Percentiles rank a stretch among this genome's conserved stretches.
These are phyloP conservation scores for Murina feae DNA, from an alignment of 2,113 vertebrate genomes.

Conservation along the genomic window DNA sequence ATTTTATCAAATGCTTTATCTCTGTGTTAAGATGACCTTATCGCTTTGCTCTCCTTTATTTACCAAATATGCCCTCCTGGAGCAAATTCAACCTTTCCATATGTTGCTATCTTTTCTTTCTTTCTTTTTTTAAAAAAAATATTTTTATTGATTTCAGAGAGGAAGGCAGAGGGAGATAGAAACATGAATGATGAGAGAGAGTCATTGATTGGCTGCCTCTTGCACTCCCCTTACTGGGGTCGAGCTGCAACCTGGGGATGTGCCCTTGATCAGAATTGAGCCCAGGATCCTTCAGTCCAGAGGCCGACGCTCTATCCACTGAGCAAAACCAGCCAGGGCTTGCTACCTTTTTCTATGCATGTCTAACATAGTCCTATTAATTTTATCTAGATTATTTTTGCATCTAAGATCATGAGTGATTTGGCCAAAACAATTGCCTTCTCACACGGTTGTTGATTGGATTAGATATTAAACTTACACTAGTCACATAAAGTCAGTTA, in stretches of 20 bases:
- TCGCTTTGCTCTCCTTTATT: not conserved
- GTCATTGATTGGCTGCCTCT: too few relatives aligned
- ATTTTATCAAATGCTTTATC: not conserved
- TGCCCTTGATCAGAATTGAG: too few relatives aligned
- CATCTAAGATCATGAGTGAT: not conserved
- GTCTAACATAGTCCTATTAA: not conserved
- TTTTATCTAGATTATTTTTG: not conserved
- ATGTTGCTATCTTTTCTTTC: not conserved
- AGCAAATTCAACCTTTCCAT: not conserved
- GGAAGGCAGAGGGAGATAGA: too few relatives aligned
- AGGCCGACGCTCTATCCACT: too few relatives aligned
- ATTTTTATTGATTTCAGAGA: too few relatives aligned
- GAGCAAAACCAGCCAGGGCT: too few relatives aligned
- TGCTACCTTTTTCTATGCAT: not conserved
- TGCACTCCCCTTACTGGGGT: too few relatives aligned
- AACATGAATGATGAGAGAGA: too few relatives aligned
- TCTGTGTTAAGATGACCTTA: not conserved
- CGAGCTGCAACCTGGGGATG: too few relatives aligned
- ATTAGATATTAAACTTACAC: not conserved
- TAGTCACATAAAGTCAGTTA: not conserved
- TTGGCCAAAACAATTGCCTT: not conserved
- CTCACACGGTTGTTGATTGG: not conserved
- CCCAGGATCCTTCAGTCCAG: too few relatives aligned
- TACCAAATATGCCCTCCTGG: not conserved
- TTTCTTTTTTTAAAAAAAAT: too few relatives aligned